These are phyloP conservation scores for Pseudomyrmex dendroicus DNA, from an alignment of 1,140 invertebrate genomes.

Conservation along the genomic window DNA sequence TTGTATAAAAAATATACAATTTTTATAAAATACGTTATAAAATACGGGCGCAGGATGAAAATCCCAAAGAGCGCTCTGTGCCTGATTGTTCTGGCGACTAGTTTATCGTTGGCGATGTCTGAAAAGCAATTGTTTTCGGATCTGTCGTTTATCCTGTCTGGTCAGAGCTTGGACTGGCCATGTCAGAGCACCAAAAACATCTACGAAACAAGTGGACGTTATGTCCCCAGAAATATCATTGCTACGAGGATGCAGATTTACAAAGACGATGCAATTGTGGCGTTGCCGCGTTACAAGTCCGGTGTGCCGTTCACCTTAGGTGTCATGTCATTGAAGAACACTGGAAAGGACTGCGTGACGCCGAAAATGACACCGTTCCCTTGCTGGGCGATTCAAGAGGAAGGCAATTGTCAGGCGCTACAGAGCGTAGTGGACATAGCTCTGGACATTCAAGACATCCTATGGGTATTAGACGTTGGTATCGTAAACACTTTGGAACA, in stretches of 20 bases:
- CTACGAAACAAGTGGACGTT: conserved; percentile 86
- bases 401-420: conserved; percentile 87
- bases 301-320: conserved; percentile 88
- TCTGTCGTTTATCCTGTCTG: conserved; percentile 80
- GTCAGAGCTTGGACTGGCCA: conserved; percentile 86
- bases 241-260: conserved; percentile 87
- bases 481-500: conserved; percentile 88
- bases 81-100: conserved; percentile 13
- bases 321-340: conserved; percentile 83
- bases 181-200: conserved; percentile 86
- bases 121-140: conserved; percentile 45
- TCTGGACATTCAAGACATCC: conserved; percentile 86
- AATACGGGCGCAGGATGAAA: conserved; percentile 66
- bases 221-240: conserved; percentile 87
- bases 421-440: conserved; percentile 87
- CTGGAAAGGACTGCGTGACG: conserved; percentile 77
- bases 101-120: not conserved
- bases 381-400: conserved; percentile 87
- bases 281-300: conserved; percentile 86
- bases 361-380: conserved; percentile 86
- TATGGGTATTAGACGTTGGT: conserved; percentile 90
- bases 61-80: conserved; percentile 55
- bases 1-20: not conserved
- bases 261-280: conserved; percentile 86
- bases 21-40: not conserved